Conservation (phyloP, 2,113 vertebrate genomes). For the Sebastes schlegelii region DNA sequence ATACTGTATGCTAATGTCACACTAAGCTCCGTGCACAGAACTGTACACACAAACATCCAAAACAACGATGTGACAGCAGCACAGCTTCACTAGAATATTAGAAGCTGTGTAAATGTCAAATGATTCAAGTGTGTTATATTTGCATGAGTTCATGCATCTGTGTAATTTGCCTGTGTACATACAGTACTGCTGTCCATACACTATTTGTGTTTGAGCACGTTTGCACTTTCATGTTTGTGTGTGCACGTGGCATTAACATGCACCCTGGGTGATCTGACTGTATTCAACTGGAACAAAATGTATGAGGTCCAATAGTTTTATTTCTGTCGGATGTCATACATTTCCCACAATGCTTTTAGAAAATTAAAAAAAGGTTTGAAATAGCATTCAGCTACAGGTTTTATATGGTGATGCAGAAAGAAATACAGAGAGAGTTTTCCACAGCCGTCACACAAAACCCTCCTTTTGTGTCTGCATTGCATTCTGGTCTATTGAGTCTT, state of each 20-base stretch:
- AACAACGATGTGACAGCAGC: not conserved
- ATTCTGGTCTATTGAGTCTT: not conserved
- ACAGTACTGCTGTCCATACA: not conserved
- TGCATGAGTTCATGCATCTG: not conserved
- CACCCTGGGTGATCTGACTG: constrained; percentile 10
- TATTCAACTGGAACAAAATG: constrained; percentile 13
- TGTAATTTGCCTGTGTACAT: not conserved
- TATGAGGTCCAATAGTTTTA: not conserved
- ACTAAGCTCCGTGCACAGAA: not conserved
- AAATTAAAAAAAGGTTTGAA: not conserved
- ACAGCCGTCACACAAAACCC: not conserved
- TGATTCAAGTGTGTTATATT: constrained; percentile 6
- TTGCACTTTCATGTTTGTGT: constrained; percentile 12
- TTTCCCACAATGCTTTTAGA: not conserved
- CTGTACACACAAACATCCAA: not conserved
- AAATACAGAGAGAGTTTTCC: not conserved
- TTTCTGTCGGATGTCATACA: not conserved
- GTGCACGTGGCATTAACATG: not conserved
- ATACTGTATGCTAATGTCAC: not conserved
- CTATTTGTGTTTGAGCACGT: not conserved
- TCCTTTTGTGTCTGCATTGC: not conserved
- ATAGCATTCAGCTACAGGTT: not conserved
- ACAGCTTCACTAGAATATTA: not conserved
- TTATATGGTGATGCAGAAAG: not conserved
- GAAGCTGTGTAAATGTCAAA: constrained; percentile 16